phyloP scores from a whole-genome alignment of 2,797 vertebrate species.

The Dermochelys coriacea region DNA sequence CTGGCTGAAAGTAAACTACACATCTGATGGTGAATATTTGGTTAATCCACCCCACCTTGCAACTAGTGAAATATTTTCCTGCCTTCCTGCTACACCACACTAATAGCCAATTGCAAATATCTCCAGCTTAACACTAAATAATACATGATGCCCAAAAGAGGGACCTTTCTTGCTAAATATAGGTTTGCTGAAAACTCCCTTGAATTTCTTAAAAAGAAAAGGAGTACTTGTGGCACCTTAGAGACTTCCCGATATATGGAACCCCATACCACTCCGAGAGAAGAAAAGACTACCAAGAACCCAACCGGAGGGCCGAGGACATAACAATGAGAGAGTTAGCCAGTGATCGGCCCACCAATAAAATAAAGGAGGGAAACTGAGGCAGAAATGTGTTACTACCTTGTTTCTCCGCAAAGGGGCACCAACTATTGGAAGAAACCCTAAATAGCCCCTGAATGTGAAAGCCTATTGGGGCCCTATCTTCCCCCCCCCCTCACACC shows the following conservation, averaged over 20 bases:
- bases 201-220: not conserved
- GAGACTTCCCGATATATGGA: not conserved
- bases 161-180: not conserved
- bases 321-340: not conserved
- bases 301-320: not conserved
- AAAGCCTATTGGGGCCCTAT: not conserved
- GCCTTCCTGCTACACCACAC: not conserved
- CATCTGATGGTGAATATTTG: not conserved
- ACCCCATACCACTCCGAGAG: not conserved
- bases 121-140: not conserved
- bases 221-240: no score
- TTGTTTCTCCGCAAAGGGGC: not conserved
- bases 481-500: not conserved
- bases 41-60: not conserved
- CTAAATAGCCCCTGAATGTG: not conserved
- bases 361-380: not conserved
- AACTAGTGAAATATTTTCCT: not conserved
- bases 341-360: not conserved
- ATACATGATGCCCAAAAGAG: not conserved
- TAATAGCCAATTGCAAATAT: not conserved
- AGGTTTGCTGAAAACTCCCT: not conserved
- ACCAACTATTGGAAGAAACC: not conserved
- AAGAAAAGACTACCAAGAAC: not conserved
- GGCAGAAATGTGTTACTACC: not conserved
- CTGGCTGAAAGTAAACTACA: not conserved